Evolutionary conservation across 2,113 vertebrate species (phyloP), one percentile per base, ranked within the genome.

Genomic region (Sitta europaea): DNA sequence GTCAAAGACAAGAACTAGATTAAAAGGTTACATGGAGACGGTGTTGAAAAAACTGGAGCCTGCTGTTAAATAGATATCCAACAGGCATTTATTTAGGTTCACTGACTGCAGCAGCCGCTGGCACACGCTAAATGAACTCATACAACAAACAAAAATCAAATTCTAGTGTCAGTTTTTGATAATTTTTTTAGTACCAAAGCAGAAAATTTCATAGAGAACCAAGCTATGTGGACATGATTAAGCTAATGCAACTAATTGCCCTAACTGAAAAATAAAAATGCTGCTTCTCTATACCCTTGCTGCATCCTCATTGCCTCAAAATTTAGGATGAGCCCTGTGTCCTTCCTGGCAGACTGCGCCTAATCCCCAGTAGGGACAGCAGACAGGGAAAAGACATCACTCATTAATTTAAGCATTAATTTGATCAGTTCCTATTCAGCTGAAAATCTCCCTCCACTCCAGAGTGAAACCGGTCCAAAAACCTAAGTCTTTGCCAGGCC

Each of bases 1-100:
- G 78, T 66, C 79, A 91, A 85, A 95, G 96, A 95, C 83, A 96
- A 94, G 94, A 96, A 76, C 33, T 78, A 94, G 92, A 97, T 92
- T 93, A 96, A 65, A 95, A 95, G 87, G 89, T 78, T 88, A 89
- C 71, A 40, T 8, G 11, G 50, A 92, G 58, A 76, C 1, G 1
- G 36, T 72, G 50, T 68, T 93, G 92, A 79, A 86, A 94, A 92
- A 93, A 63, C 8, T 57, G 71, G 85, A 81, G 74, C 90, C 77
- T 95, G 90, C 92, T 96, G 95, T 57, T 96, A 92, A 87, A 88
- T 67, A 68, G 91, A 72, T 82, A 95, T 93, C 92, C 87, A 95
- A 58, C 63, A 96, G 96, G 78, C 72, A 89, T 94, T 95, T 93
- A 76, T 74, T 72, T 75, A 92, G 95, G 86, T 57, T 83, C 90